phyloP scores from a whole-genome alignment of 2,888 invertebrate species.

The Anoplius nigerrimus region DNA sequence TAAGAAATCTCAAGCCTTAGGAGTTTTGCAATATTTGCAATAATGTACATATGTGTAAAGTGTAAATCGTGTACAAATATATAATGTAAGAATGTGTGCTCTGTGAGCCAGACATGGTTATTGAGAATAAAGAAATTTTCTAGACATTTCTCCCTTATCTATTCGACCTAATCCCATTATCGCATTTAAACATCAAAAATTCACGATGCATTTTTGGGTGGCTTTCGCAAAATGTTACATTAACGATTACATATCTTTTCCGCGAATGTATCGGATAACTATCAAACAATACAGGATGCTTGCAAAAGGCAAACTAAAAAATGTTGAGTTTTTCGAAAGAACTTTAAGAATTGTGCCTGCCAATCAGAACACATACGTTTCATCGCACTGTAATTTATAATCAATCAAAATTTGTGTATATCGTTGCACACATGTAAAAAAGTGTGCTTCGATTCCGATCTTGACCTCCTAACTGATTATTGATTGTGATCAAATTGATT shows the following conservation, averaged over 20 bases:
- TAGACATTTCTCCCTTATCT: neutral
- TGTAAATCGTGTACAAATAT: neutral
- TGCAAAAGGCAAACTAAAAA: no score
- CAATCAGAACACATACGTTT: neutral
- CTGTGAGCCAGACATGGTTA: neutral
- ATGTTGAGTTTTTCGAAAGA: no score
- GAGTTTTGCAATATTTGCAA: neutral
- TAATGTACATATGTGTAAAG: neutral
- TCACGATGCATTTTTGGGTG: neutral
- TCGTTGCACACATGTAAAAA: no score
- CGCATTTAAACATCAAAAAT: conserved; percentile 25
- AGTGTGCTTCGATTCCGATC: no score
- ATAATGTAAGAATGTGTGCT: neutral
- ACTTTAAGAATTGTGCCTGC: no score
- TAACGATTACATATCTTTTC: conserved; percentile 12
- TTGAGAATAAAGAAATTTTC: conserved; percentile 21
- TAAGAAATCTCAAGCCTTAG: conserved; percentile 3
- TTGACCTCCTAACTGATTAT: no score
- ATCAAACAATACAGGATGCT: conserved; percentile 13
- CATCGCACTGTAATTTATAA: neutral
- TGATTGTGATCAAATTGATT: no score
- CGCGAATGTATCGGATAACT: conserved; percentile 11
- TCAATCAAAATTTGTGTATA: no score
- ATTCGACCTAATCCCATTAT: neutral
- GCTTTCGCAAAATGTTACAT: conserved; percentile 13